A percentile compares a stretch with the other conserved stretches of the same genome.
phyloP scores from a whole-genome alignment of 2,113 vertebrate species.

The Pithys albifrons region DNA sequence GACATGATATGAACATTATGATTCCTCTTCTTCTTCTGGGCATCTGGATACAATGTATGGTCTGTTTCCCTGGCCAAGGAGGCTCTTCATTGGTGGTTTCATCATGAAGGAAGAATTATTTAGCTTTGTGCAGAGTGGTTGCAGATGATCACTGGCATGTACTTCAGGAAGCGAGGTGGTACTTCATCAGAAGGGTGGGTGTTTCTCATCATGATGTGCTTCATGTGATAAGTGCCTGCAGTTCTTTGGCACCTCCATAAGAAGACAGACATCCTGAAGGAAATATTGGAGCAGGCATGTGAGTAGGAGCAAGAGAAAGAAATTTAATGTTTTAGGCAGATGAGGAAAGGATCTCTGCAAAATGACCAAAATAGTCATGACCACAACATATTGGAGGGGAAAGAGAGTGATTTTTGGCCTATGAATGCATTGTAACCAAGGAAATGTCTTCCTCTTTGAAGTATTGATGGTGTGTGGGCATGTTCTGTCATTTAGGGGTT shows the following conservation, averaged over 20 bases:
- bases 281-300: conserved; percentile 14
- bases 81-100: conserved; percentile 10
- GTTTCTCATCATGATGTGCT: conserved; percentile 41
- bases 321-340: conserved; percentile 33
- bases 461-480: conserved; percentile 39
- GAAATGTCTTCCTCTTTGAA: conserved; percentile 40
- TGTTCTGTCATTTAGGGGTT: conserved; percentile 42
- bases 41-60: conserved; percentile 1
- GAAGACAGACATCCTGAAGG: conserved; percentile 44
- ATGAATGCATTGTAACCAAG: neutral
- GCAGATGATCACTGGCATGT: conserved; percentile 35
- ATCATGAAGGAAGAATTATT: neutral
- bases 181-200: conserved; percentile 49
- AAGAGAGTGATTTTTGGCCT: conserved; percentile 28
- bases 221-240: conserved; percentile 43
- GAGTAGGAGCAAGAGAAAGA: conserved; percentile 33
- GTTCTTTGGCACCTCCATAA: neutral
- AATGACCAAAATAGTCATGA: conserved; percentile 27
- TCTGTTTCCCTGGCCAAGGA: neutral
- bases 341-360: neutral
- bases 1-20: neutral
- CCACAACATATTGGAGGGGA: neutral
- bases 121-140: neutral
- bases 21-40: neutral
- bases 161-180: conserved; percentile 40